Evolutionary conservation across 2,113 vertebrate species (phyloP), one percentile per base, ranked within the genome.

Genomic region (Stictonetta naevosa): DNA sequence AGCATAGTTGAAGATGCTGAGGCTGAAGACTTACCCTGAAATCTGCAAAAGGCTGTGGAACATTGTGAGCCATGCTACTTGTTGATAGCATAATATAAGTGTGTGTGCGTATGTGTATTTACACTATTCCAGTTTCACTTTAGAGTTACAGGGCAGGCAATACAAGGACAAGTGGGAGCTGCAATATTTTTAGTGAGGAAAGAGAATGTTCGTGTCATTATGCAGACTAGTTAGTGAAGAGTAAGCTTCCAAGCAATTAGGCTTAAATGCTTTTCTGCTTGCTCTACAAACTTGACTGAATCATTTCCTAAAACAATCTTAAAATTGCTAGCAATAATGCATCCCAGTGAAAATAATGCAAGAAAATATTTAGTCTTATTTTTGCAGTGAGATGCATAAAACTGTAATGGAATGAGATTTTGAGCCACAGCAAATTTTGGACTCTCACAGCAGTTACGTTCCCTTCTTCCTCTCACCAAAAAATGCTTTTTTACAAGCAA

Each of bases 41-140:
- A 53, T 58, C 42, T 0, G 0, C 11, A 26, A 33, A 17, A 52
- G 22, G 44, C 66, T 25, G 2, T 13, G 34, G 33, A 34, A 22
- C 25, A 2, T 36, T 46, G 40, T 77, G 69, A 42, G 48, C 21
- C 53, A 11, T 48, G 10, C 56, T 75, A 29, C 33, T 72, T 68
- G 15, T 23, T 82, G 22, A 33, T 55, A 73, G 29, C 13, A n/a
- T 64, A 34, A 20, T 16, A 40, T 64, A 50, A 34, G 10, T 48
- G 20, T 48, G 46, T 22, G 46, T 48, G 46, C 22, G 20, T 44
- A 15, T 18, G 16, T 18, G 3, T 21, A 13, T 79, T 2, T 0
- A 15, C 33, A 6, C 44, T 80, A 1, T 60, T 64, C 18, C 1
- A 13, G 26, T 69, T 83, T 66, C 29, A 10, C 13, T 76, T 56